Base-by-base conservation (phyloP, 2,113 vertebrate genomes). In the Clarias magur region DNA sequence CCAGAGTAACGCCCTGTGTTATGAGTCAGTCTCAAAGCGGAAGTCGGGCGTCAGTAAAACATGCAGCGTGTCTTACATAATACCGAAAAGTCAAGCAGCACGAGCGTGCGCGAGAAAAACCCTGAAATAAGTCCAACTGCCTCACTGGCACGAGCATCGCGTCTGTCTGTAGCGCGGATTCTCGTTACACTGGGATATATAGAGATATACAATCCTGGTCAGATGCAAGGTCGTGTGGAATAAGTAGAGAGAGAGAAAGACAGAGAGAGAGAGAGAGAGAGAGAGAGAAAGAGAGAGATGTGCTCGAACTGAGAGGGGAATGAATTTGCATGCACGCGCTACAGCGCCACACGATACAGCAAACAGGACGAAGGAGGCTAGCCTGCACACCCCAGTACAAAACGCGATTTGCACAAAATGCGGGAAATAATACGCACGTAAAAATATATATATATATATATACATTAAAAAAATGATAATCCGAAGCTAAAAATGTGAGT, bases 31-130 rank as follows among this genome's bases (percentile, higher is more conserved):
- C 88, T 91, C 90, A 93, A 94, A 95, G 92, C 94, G 94, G 95
- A 96, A 96, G 95, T 95, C 94, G 92, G 87, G 92, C 80, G 89
- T 90, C 90, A 90, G 88, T 93, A 89, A 92, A 89, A 91, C 90
- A 87, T 93, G 92, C 65, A 73, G 59, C 60, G 60, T 85, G 86
- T 91, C 91, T 95, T 95, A 95, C 92, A 93, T 94, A 95, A 96
- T 92, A 90, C 89, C 90, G 80, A 88, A 90, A 91, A 91, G 83
- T 84, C 84, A 87, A 86, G 85, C 34, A 87, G n/a, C 56, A 87
- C 10, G 13, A 65, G n/a, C 57, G 57, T 23, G 16, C 25, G 21
- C 7, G 65, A 70, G 60, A 81, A 59, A 54, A 48, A 48, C 0
- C 7, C 59, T 15, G 38, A 42, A 72, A 80, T 5, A 19, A 60